Percentiles rank a stretch among this genome's conserved stretches.
phyloP scores from a whole-genome alignment of 2,797 vertebrate genomes.

The Lindbergichthys nudifrons region DNA sequence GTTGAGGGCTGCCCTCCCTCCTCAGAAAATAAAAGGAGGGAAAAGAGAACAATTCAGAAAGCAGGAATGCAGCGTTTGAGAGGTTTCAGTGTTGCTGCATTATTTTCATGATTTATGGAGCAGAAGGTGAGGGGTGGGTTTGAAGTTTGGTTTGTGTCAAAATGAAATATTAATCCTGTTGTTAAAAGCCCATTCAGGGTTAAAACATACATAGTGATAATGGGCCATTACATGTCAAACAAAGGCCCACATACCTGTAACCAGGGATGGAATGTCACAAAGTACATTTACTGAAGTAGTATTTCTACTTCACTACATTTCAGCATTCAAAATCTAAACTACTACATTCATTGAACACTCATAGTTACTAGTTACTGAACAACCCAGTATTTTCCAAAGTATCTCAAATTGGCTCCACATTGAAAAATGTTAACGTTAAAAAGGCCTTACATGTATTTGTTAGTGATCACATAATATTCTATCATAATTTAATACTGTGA shows the following conservation, averaged over 20 bases:
- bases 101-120: constrained; percentile 47
- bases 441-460: no score
- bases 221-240: not conserved
- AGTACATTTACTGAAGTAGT: no score
- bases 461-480: no score
- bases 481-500: no score
- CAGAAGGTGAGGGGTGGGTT: constrained; percentile 11
- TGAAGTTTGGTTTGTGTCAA: constrained; percentile 13
- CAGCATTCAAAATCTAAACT: no score
- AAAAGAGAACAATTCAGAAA: constrained; percentile 36
- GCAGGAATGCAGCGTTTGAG: constrained; percentile 57
- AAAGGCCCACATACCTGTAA: not conserved
- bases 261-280: no score
- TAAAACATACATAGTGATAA: constrained; percentile 9
- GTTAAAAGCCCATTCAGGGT: not conserved
- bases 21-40: constrained; percentile 11
- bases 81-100: constrained; percentile 7
- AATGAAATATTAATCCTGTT: constrained; percentile 26
- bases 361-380: no score
- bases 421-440: no score
- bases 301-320: no score
- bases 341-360: no score
- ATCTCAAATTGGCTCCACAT: no score
- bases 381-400: no score
- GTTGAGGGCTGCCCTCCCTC: not conserved